A percentile compares a stretch with the other conserved stretches of the same genome.
phyloP scores from a whole-genome alignment of 2,888 invertebrate species.

The Drosophila hamatofila region DNA sequence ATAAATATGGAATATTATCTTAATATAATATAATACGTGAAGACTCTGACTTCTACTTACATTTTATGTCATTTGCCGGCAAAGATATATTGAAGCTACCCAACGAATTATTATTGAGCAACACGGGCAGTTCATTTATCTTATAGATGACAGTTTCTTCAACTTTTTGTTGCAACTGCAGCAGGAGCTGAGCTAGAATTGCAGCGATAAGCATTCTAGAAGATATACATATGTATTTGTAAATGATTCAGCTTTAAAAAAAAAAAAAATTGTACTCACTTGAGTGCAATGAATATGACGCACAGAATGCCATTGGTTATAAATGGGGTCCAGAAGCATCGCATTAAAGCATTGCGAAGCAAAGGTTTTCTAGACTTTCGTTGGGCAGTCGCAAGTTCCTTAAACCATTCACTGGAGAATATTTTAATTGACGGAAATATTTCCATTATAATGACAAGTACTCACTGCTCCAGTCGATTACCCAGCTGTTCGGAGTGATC shows the following conservation, averaged over 20 bases:
- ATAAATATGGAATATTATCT: not conserved
- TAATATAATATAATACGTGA: not conserved
- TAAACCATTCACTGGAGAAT: conserved; percentile 88
- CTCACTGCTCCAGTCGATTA: conserved; percentile 83
- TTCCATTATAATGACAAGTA: not conserved
- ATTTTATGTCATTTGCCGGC: conserved; percentile 19
- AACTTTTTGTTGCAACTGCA: conserved; percentile 79
- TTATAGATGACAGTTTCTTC: not conserved
- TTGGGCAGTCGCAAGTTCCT: conserved; percentile 87
- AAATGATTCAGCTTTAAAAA: not conserved
- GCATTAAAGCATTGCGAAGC: conserved; percentile 88
- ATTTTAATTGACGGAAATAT: not conserved
- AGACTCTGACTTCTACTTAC: conserved; percentile 16
- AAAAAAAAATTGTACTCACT: conserved; percentile 72
- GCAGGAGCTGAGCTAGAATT: conserved; percentile 83
- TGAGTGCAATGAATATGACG: conserved; percentile 84
- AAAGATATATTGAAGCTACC: conserved; percentile 25
- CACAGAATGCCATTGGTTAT: conserved; percentile 88
- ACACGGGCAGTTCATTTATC: not conserved
- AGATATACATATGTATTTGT: conserved; percentile 1
- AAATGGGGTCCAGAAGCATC: conserved; percentile 90
- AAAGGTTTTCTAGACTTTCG: conserved; percentile 87
- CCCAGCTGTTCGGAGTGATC: conserved; percentile 86
- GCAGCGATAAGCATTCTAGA: conserved; percentile 83
- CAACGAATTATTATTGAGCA: not conserved